phyloP scores from a whole-genome alignment of 2,888 invertebrate species.

The Diogma glabrata region DNA sequence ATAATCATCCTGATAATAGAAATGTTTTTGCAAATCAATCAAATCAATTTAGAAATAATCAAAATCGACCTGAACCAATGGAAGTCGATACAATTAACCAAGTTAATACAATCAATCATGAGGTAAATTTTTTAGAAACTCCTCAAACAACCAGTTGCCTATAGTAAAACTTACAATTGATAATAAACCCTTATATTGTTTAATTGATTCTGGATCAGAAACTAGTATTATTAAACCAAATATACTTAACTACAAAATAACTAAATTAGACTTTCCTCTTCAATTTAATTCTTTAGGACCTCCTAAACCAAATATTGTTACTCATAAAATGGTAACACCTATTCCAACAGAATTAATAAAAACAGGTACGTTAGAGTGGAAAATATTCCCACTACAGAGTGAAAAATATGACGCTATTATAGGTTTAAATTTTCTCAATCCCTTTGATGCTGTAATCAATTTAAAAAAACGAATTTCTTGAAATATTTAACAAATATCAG shows the following conservation, averaged over 20 bases:
- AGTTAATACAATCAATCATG: background rate
- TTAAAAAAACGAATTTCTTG: conserved; percentile 7
- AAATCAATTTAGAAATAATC: background rate
- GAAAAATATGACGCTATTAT: conserved; percentile 11
- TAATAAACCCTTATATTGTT: conserved; percentile 7
- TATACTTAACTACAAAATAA: background rate
- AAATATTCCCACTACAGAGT: conserved; percentile 11
- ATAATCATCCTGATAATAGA: too few species aligned
- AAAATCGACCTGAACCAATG: background rate
- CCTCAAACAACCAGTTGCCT: conserved; percentile 67
- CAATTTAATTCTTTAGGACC: conserved; percentile 11
- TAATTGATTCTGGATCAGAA: conserved; percentile 12
- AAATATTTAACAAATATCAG: conserved; percentile 8
- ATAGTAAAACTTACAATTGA: conserved; percentile 11
- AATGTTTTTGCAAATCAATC: too few species aligned
- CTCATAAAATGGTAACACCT: conserved; percentile 11
- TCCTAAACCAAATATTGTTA: conserved; percentile 5
- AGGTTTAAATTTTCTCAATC: conserved; percentile 5
- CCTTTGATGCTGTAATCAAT: conserved; percentile 9
- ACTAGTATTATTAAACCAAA: conserved; percentile 11
- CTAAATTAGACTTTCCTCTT: conserved; percentile 3
- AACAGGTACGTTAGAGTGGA: conserved; percentile 10
- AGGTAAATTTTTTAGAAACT: background rate
- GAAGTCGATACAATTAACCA: background rate
- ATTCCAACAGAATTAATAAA: conserved; percentile 10